Conservation (phyloP, 2,797 vertebrate genomes). For the Sebastes hubbsi region DNA sequence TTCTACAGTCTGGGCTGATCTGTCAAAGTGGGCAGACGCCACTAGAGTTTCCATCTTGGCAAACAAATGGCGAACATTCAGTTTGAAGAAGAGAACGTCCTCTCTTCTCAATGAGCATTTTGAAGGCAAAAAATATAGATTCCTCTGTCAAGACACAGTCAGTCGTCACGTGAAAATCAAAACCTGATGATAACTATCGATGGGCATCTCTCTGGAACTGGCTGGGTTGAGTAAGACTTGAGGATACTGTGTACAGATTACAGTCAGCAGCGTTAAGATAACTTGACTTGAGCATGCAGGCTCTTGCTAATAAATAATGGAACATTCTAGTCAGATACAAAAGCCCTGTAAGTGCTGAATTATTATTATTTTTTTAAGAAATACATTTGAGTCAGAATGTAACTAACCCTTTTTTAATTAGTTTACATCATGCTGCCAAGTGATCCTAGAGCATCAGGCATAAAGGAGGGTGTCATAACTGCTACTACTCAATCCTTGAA, state of each 20-base stretch:
- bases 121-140: constrained; percentile 38
- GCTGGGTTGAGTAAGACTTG: constrained; percentile 18
- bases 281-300: constrained; percentile 58
- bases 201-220: constrained; percentile 6
- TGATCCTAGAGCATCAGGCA: background rate
- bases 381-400: constrained; percentile 7
- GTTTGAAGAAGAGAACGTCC: constrained; percentile 42
- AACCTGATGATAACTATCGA: background rate
- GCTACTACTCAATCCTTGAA: background rate
- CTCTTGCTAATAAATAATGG: constrained; percentile 65
- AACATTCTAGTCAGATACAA: constrained; percentile 55
- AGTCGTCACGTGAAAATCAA: background rate
- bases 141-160: constrained; percentile 25
- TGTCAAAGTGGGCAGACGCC: constrained; percentile 76
- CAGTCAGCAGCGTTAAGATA: constrained; percentile 39
- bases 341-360: constrained; percentile 64
- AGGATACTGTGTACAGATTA: constrained; percentile 37
- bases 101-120: constrained; percentile 44
- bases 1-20: constrained; percentile 78
- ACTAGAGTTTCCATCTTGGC: constrained; percentile 85
- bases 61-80: constrained; percentile 77
- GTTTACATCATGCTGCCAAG: constrained; percentile 45
- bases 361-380: constrained; percentile 18
- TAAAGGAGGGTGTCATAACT: background rate
- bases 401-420: constrained; percentile 19